Conservation (phyloP, 2,113 vertebrate genomes). For the Petromus typicus region DNA sequence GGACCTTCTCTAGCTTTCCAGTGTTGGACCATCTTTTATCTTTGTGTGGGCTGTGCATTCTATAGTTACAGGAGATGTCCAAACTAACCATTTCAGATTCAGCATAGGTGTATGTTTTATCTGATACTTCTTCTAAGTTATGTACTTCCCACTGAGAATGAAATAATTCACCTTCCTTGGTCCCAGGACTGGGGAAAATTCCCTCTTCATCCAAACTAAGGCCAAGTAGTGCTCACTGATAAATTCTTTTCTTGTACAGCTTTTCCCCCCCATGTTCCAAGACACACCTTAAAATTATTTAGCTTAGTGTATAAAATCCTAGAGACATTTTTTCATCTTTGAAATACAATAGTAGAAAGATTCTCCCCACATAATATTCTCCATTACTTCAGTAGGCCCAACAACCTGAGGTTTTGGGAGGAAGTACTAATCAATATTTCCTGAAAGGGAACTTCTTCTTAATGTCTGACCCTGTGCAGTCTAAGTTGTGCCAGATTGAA, state of each 20-base stretch:
- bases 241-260: background rate
- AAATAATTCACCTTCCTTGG: background rate
- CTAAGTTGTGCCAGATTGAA: background rate
- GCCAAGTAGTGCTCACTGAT: background rate
- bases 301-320: background rate
- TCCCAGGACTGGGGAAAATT: background rate
- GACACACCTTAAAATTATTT: background rate
- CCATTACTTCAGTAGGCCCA: background rate
- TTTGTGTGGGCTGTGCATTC: background rate
- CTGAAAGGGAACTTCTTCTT: background rate
- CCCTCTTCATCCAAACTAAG: background rate
- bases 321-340: background rate
- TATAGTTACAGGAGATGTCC: background rate
- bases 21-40: background rate
- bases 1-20: background rate
- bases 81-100: background rate
- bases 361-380: background rate
- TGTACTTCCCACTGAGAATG: background rate
- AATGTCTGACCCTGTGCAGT: background rate
- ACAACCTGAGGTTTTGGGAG: background rate
- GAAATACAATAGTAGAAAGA: background rate
- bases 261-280: background rate
- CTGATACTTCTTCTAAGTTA: background rate
- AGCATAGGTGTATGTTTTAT: background rate
- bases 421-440: background rate